Percentiles rank a stretch among this genome's conserved stretches.
Conservation (phyloP, 2,797 vertebrate genomes). For the Vireo griseus region DNA sequence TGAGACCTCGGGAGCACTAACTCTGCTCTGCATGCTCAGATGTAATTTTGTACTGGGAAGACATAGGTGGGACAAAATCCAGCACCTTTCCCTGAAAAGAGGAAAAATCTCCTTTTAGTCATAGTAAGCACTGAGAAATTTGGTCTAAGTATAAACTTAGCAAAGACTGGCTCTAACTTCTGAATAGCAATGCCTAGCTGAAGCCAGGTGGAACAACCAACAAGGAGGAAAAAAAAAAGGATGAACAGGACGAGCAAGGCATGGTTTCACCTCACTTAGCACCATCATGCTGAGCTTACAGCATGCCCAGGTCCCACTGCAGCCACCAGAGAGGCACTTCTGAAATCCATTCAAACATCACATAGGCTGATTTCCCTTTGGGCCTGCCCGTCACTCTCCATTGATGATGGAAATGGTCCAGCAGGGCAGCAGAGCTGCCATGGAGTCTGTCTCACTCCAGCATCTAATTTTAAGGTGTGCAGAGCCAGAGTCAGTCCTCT, state of each 20-base stretch:
- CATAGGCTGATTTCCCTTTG: neutral
- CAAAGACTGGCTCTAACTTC: neutral
- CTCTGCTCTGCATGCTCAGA: neutral
- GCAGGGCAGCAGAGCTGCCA: neutral
- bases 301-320: neutral
- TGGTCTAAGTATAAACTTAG: neutral
- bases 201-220: neutral
- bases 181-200: neutral
- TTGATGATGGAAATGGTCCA: rapidly evolving
- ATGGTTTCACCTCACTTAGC: neutral
- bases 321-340: neutral
- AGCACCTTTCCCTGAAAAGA: neutral
- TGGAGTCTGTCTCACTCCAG: neutral
- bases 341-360: neutral
- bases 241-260: neutral
- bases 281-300: neutral
- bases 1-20: neutral
- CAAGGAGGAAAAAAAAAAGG: rapidly evolving
- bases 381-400: neutral
- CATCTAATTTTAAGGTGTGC: neutral
- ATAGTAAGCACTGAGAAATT: neutral
- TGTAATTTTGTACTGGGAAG: neutral
- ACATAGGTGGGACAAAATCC: neutral
- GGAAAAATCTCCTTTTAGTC: neutral
- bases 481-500: neutral